These are phyloP conservation scores for Calycopis cecrops DNA, from an alignment of 1,140 invertebrate genomes.

Conservation along the genomic window DNA sequence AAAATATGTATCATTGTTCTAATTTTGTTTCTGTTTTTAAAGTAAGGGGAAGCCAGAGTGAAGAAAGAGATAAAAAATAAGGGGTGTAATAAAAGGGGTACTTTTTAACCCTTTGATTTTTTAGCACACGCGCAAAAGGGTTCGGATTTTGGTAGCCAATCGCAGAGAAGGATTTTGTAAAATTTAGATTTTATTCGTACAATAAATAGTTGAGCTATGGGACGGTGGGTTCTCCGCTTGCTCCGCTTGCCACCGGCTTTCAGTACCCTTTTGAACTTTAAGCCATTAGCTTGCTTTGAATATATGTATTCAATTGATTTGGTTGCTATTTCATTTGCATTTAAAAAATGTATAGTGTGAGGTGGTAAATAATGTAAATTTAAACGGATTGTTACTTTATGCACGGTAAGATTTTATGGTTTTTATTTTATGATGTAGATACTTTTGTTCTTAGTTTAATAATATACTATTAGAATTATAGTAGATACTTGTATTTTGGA, in stretches of 20 bases:
- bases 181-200: slow-evolving; percentile 55
- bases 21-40: too few relatives aligned
- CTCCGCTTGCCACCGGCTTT: slow-evolving; percentile 22
- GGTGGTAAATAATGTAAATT: background rate
- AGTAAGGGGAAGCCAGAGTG: background rate
- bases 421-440: background rate
- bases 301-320: slow-evolving; percentile 27
- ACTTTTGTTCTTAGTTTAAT: too few relatives aligned
- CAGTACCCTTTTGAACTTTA: slow-evolving; percentile 40
- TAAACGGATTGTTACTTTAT: background rate
- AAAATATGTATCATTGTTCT: too few relatives aligned
- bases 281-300: slow-evolving; percentile 34
- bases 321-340: background rate
- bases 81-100: slow-evolving; percentile 57
- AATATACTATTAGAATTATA: too few relatives aligned
- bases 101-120: slow-evolving; percentile 67
- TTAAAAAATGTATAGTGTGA: background rate
- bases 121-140: slow-evolving; percentile 70
- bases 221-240: slow-evolving; percentile 32
- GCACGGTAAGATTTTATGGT: background rate
- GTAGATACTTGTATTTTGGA: too few relatives aligned
- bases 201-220: slow-evolving; percentile 24
- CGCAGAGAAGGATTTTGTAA: slow-evolving; percentile 42
- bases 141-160: slow-evolving; percentile 59
- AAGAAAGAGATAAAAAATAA: slow-evolving; percentile 49